Evolutionary conservation across 2,113 vertebrate species (phyloP), one percentile per base, ranked within the genome.

Genomic region (Melozone crissalis): DNA sequence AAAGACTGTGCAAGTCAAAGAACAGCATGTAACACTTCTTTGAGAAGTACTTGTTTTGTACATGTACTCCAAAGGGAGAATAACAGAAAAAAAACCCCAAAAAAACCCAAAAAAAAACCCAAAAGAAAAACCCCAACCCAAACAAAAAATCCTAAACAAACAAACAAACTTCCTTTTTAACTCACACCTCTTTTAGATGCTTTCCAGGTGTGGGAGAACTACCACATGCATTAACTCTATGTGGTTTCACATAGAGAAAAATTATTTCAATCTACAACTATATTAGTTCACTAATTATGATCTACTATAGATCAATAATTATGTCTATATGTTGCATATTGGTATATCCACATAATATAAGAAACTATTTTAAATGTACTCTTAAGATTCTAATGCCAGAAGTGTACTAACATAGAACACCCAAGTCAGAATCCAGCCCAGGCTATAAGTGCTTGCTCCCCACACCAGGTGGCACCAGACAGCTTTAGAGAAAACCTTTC

Each of bases 391-490:
- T 63, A 65, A 2, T 44, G 41, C 23, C 69, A 78, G 11, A 93
- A 84, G 37, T 80, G 54, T 66, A 31, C 54, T 47, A 67, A 75
- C 14, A 47, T 27, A 37, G 37, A 61, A 59, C 13, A 86, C 4
- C 15, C 6, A 63, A 78, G 28, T 33, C 30, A 77, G 67, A 77
- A 71, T 28, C 54, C 3, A 39, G 30, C 55, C 75, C 82, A 62
- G n/a, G 54, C 68, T 83, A 43, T 33, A 71, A 55, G 35, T 77
- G 65, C 92, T 91, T 91, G 52, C 66, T 93, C 87, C 84, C 39
- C 71, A 89, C 93, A 95, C 92, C 78, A 97, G 95, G 87, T 91
- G 95, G 93, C 93, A 95, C 86, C 85, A 90, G 66, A 77, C 15
- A 26, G 52, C 96, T 93, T 95, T 58, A 91, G 31, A 84, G 52